These are phyloP conservation scores for Clarias magur DNA, from an alignment of 2,113 vertebrate species.

Conservation along the genomic window DNA sequence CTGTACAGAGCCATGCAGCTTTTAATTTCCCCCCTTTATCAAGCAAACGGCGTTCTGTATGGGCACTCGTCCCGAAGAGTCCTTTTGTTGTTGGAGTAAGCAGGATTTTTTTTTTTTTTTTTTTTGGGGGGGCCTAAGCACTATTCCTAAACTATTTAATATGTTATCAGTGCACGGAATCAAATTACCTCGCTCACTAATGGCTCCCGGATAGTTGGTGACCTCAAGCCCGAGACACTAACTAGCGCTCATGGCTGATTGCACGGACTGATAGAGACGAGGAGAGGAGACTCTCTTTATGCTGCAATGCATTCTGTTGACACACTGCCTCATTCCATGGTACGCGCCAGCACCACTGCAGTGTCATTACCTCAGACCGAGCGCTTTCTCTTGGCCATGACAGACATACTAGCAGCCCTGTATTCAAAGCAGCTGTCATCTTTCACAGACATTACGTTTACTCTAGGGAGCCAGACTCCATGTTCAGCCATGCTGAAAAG, in stretches of 20 bases:
- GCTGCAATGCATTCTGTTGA: conserved; percentile 40
- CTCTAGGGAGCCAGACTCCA: conserved; percentile 22
- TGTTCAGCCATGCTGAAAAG: conserved; percentile 48
- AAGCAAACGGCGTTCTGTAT: conserved; percentile 28
- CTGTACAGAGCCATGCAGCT: conserved; percentile 10
- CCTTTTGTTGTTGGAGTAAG: conserved; percentile 45
- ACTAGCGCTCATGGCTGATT: conserved; percentile 44
- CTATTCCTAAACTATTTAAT: conserved; percentile 53
- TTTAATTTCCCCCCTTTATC: conserved; percentile 51
- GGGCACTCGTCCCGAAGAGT: conserved; percentile 35
- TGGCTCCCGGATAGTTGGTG: conserved; percentile 44
- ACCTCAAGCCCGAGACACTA: conserved; percentile 39
- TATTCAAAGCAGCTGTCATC: conserved; percentile 51
- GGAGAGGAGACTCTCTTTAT: conserved; percentile 44
- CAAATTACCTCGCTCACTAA: conserved; percentile 53
- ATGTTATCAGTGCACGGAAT: conserved; percentile 53
- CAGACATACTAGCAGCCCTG: conserved; percentile 20
- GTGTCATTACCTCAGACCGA: conserved; percentile 59
- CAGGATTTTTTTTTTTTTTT: conserved; percentile 45
- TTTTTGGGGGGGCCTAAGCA: conserved; percentile 45
- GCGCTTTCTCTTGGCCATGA: conserved; percentile 41
- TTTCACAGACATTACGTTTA: conserved; percentile 39
- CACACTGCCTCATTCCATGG: conserved; percentile 14
- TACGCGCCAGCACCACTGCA: conserved; percentile 33
- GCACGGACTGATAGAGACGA: conserved; percentile 43